These are phyloP conservation scores for Sebastes taczanowskii DNA, from an alignment of 2,797 vertebrate genomes.

Conservation along the genomic window DNA sequence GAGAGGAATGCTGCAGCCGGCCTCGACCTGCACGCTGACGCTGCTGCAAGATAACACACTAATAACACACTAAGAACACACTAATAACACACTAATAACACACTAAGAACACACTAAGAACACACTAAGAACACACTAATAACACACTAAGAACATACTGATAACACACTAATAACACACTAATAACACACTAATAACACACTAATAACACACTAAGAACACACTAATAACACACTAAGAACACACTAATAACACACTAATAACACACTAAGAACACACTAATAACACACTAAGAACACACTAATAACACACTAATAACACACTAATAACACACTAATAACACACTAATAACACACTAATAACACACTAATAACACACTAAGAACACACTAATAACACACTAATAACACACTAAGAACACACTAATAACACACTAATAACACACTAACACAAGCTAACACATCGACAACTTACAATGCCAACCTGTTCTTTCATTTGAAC, in stretches of 20 bases:
- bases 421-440: background rate
- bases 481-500: background rate
- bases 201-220: no score
- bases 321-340: background rate
- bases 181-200: no score
- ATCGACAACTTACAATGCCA: no score
- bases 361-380: no score
- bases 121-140: no score
- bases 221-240: background rate
- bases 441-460: background rate
- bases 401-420: no score
- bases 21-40: constrained; percentile 45
- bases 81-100: no score
- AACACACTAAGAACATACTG: background rate
- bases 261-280: no score
- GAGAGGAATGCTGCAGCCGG: constrained; percentile 59
- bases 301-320: no score
- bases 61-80: background rate
- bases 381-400: no score
- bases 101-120: no score
- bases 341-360: background rate
- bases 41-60: background rate
- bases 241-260: background rate
- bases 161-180: background rate
- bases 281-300: no score